Evolutionary conservation across 2,888 invertebrate species (phyloP), one percentile per base, ranked within the genome.

Genomic region (Terebella lapidaria): DNA sequence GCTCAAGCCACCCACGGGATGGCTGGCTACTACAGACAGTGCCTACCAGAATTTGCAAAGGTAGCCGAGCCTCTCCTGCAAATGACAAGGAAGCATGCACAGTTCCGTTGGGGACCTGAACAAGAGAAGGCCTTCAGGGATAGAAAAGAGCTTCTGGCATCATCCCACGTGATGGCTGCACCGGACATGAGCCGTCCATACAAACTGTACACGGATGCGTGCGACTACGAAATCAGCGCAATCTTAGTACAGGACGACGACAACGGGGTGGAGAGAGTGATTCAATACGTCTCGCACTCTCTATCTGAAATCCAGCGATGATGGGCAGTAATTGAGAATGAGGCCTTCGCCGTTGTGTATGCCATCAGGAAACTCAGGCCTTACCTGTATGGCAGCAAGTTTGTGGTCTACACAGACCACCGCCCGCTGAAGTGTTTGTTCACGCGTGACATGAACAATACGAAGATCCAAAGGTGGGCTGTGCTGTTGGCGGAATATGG

Each of bases 381-480:
- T 5, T 53, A 53, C 26, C 20, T 53, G 5, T 53, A 10, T 49
- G 53, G 53, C 10, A 27, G 25, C 10, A 5, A 53, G 10, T 53
- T 53, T 20, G 26, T 15, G 10, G 53, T 53, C 4, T 53, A 15
- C 27, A 53, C 27, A 5, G 53, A 53, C 26, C 53, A 53, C 26
- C 5, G 20, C 5, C 53, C 53, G 20, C 20, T 53, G 25, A 22
- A 10, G 25, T 53, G 25, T 5, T 26, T 53, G 27, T 22, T 53
- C 20, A 53, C 53, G 15, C 22, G 26, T 10, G 27, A 53, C 5
- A 49, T 10, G n/a, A n/a, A n/a, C n/a, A n/a, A n/a, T n/a, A n/a
- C n/a, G n/a, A n/a, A n/a, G n/a, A 53, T 53, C 10, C 53, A 53
- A 20, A 10, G 53, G 4, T 53, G 53, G 53, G 53, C 25, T 15